phyloP scores from a whole-genome alignment of 37 sponge, comb jelly and placozoan genomes.

The Aphrocallistes beatrix region DNA sequence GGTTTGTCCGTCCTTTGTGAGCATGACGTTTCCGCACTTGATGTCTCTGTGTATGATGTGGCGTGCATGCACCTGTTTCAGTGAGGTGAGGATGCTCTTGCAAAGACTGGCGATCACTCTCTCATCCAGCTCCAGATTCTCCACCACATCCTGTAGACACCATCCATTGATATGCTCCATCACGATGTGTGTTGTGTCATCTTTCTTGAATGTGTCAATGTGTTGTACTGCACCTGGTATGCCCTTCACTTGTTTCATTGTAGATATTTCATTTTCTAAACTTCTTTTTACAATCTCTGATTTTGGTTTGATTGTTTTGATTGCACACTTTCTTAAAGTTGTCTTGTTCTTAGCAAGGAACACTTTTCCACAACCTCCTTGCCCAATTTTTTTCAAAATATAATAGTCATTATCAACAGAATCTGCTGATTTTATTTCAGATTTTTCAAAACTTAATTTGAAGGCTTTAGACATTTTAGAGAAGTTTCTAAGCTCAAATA shows the following conservation, averaged over 20 bases:
- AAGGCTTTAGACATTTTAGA: too few relatives aligned
- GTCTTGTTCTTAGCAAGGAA: background rate
- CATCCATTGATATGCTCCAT: constrained; percentile 16
- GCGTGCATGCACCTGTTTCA: background rate
- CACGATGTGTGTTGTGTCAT: background rate
- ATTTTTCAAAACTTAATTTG: too few relatives aligned
- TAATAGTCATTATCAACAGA: background rate
- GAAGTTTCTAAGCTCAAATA: too few relatives aligned
- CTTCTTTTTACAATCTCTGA: background rate
- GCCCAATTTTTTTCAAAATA: background rate
- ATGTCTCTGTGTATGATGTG: constrained; percentile 18
- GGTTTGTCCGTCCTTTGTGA: background rate
- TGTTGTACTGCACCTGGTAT: background rate
- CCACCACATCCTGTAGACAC: background rate
- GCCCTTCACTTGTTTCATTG: background rate
- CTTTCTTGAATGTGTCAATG: background rate
- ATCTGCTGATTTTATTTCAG: too few relatives aligned
- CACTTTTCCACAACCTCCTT: constrained; percentile 5
- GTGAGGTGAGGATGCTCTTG: background rate
- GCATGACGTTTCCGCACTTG: constrained; percentile 11
- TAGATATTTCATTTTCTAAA: background rate
- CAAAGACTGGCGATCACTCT: background rate
- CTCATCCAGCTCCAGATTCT: constrained; percentile 18
- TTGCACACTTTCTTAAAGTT: background rate
- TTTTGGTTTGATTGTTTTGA: background rate